phyloP scores from a whole-genome alignment of 2,797 vertebrate genomes.

The Tapera naevia region DNA sequence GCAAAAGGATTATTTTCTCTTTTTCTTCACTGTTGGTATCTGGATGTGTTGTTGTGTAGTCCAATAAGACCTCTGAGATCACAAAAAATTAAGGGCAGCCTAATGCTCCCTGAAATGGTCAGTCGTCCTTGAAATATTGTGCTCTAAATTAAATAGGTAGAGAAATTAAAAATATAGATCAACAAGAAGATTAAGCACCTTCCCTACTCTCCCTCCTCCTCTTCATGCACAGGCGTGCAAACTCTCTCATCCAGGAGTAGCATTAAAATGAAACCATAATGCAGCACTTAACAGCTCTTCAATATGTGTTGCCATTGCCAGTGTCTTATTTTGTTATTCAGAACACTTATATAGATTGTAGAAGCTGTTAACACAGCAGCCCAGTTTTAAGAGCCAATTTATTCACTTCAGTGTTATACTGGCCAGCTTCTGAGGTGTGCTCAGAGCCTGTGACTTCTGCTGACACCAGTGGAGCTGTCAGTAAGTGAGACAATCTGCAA shows the following conservation, averaged over 20 bases:
- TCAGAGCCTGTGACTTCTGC: not conserved
- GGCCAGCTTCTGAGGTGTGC: not conserved
- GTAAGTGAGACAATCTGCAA: not conserved
- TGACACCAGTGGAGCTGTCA: not conserved
- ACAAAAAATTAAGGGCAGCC: not conserved
- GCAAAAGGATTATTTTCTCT: not conserved
- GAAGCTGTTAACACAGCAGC: conserved; percentile 33
- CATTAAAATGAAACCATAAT: conserved; percentile 58
- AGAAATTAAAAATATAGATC: conserved; percentile 17
- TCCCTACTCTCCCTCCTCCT: not conserved
- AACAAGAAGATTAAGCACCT: conserved; percentile 39
- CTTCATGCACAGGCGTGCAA: not conserved
- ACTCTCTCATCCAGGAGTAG: conserved; percentile 18
- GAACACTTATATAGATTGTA: conserved; percentile 27
- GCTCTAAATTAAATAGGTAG: not conserved
- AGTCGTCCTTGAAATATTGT: not conserved
- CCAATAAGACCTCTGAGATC: not conserved
- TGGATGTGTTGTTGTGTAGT: not conserved
- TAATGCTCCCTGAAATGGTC: not conserved
- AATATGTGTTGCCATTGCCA: conserved; percentile 18
- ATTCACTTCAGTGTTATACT: not conserved
- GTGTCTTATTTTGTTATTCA: conserved; percentile 45
- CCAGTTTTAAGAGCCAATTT: conserved; percentile 19
- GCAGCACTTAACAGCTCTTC: conserved; percentile 55
- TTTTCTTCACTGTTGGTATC: not conserved